Conservation (phyloP, 2,888 invertebrate genomes). For the Archips crataeganus region DNA sequence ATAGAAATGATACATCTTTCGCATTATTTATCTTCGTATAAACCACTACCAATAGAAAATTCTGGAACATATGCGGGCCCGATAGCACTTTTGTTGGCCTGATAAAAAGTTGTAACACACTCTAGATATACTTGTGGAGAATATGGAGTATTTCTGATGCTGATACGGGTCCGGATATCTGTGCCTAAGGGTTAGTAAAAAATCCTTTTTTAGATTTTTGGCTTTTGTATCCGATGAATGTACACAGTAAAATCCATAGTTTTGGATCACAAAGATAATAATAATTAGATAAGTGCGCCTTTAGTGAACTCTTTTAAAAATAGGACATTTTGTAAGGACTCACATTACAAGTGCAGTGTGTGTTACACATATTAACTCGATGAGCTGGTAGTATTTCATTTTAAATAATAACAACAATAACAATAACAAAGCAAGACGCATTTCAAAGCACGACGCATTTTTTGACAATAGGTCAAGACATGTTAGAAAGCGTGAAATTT, state of each 20-base stretch:
- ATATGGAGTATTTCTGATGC: constrained; percentile 8
- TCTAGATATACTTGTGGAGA: constrained; percentile 11
- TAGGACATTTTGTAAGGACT: too few species aligned
- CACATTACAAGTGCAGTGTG: too few species aligned
- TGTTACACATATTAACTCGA: too few species aligned
- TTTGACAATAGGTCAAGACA: too few species aligned
- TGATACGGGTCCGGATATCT: not conserved
- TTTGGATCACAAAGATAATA: too few species aligned
- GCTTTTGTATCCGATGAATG: constrained; percentile 1
- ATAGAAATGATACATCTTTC: not conserved
- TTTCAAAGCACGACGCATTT: too few species aligned
- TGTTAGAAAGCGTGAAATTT: too few species aligned
- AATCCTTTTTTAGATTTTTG: constrained; percentile 14
- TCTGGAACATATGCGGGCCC: constrained; percentile 12
- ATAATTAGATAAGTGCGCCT: too few species aligned
- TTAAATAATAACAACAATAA: too few species aligned
- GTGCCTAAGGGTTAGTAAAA: constrained; percentile 18
- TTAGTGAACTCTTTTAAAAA: too few species aligned
- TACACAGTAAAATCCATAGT: not conserved
- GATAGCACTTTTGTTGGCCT: constrained; percentile 21
- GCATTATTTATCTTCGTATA: not conserved
- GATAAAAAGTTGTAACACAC: constrained; percentile 22
- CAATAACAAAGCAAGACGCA: too few species aligned
- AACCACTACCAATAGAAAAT: constrained; percentile 15
- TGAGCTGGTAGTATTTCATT: too few species aligned